Evolutionary conservation across 2,113 vertebrate genomes (phyloP).

Genomic region (Alligator sinensis): DNA sequence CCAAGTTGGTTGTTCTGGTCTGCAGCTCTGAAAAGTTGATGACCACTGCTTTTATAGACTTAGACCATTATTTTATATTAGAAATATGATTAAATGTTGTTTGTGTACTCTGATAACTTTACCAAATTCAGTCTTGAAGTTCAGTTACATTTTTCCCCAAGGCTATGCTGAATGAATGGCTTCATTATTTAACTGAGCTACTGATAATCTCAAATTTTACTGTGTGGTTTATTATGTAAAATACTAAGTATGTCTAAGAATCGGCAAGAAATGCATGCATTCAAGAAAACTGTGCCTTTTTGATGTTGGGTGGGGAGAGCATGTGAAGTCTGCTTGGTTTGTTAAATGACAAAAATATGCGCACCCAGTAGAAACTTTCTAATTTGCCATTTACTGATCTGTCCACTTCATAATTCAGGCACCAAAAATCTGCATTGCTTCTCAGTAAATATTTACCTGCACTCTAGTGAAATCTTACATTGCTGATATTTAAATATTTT

Average conservation of each 20-base stretch:
- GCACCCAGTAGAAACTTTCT: background rate
- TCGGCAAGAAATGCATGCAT: background rate
- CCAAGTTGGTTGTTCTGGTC: too few species aligned
- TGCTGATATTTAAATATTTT: background rate
- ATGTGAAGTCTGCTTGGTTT: background rate
- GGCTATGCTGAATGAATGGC: background rate
- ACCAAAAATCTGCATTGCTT: background rate
- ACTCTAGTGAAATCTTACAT: background rate
- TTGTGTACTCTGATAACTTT: background rate
- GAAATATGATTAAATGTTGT: background rate
- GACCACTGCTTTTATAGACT: too few species aligned
- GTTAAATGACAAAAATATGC: conserved; percentile 9
- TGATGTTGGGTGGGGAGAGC: background rate
- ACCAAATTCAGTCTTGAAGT: background rate
- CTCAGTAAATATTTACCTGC: background rate
- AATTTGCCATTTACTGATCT: background rate
- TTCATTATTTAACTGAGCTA: background rate
- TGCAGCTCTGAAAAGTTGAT: too few species aligned
- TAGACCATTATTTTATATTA: background rate
- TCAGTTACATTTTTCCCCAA: background rate
- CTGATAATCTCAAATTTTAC: background rate
- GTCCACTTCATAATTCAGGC: background rate
- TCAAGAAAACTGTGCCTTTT: background rate
- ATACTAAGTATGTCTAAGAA: background rate
- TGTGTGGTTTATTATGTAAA: background rate